Evolutionary conservation across 2,888 invertebrate genomes (phyloP).

Genomic region (Papilio protenor): DNA sequence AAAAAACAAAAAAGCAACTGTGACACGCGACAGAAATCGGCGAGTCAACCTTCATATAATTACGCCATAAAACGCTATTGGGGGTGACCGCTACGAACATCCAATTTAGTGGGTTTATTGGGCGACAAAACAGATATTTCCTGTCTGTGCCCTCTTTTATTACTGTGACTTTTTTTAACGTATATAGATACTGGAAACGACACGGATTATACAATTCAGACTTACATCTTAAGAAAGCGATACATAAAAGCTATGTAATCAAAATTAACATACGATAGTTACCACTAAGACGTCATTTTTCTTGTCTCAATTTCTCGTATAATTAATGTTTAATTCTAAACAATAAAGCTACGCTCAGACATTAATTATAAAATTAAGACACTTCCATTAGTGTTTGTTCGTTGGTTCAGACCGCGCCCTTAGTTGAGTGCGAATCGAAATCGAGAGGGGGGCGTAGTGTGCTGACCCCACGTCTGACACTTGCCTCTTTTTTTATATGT

Average conservation of each 20-base stretch:
- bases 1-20: slow-evolving; percentile 26
- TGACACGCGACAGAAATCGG: slow-evolving; percentile 40
- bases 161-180: slow-evolving; percentile 36
- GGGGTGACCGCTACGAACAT: slow-evolving; percentile 47
- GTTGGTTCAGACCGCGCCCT: slow-evolving; percentile 49
- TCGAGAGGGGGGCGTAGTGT: slow-evolving; percentile 45
- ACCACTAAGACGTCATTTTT: not conserved
- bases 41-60: slow-evolving; percentile 47
- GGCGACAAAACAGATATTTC: slow-evolving; percentile 54
- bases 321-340: not conserved
- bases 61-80: slow-evolving; percentile 49
- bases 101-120: slow-evolving; percentile 56
- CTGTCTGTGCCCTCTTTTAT: slow-evolving; percentile 47
- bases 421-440: slow-evolving; percentile 39
- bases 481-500: slow-evolving; percentile 42
- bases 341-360: slow-evolving; percentile 12
- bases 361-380: slow-evolving; percentile 10
- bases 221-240: not conserved
- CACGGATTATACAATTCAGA: not conserved
- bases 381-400: slow-evolving; percentile 29
- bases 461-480: slow-evolving; percentile 47
- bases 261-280: no score
- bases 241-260: not conserved
- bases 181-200: slow-evolving; percentile 45
- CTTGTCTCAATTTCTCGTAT: not conserved